Conservation (phyloP, 2,888 invertebrate species). For the Diaperis boleti region DNA sequence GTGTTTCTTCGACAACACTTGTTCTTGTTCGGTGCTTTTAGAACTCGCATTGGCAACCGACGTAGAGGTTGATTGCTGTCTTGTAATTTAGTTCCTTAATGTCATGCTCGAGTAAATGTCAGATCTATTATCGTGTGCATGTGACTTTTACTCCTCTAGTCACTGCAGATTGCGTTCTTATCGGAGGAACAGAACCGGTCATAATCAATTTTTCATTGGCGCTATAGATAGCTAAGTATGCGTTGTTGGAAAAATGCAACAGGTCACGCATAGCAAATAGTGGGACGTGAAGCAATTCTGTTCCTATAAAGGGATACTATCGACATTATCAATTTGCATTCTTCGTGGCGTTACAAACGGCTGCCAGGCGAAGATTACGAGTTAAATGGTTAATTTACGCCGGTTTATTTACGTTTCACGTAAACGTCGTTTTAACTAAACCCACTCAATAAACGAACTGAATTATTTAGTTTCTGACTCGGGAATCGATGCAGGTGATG, state of each 20-base stretch:
- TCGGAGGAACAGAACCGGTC: conserved; percentile 30
- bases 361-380: conserved; percentile 1
- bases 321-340: conserved; percentile 23
- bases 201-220: conserved; percentile 17
- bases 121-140: conserved; percentile 32
- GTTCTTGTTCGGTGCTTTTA: conserved; percentile 15
- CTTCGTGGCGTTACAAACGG: background rate
- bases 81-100: conserved; percentile 33
- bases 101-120: conserved; percentile 37
- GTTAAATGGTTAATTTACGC: background rate
- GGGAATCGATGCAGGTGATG: no score
- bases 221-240: background rate
- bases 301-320: conserved; percentile 6
- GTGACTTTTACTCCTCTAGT: conserved; percentile 16
- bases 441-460: no score
- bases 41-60: conserved; percentile 15
- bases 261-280: conserved; percentile 17
- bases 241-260: conserved; percentile 16
- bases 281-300: conserved; percentile 20
- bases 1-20: conserved; percentile 10
- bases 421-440: no score
- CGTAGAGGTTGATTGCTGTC: conserved; percentile 14
- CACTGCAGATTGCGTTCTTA: conserved; percentile 15
- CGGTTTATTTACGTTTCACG: background rate
- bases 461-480: no score